phyloP scores from a whole-genome alignment of 1,140 invertebrate species.

The Drosophila seguyi region DNA sequence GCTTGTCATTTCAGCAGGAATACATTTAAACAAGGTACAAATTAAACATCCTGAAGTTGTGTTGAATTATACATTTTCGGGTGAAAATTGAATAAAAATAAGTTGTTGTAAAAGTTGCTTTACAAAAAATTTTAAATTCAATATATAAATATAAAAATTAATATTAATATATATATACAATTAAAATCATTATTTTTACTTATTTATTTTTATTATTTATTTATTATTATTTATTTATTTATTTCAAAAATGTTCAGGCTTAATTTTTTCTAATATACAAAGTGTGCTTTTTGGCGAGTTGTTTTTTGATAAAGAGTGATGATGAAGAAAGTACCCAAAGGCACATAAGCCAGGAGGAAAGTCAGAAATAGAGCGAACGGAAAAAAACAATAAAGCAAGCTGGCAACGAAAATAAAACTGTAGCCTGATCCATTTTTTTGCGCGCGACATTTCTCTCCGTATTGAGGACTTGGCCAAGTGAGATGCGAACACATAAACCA shows the following conservation, averaged over 20 bases:
- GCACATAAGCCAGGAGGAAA: conserved; percentile 9
- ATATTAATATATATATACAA: no score
- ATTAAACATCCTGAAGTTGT: neutral
- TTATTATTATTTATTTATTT: no score
- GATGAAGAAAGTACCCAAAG: conserved; percentile 4
- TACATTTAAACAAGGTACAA: conserved; percentile 1
- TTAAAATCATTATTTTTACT: no score
- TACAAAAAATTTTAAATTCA: neutral
- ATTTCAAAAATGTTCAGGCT: no score
- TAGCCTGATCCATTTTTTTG: conserved; percentile 28
- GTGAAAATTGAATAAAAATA: neutral
- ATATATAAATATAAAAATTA: no score
- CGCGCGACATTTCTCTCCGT: conserved; percentile 33
- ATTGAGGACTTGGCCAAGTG: conserved; percentile 17
- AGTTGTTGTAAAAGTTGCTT: neutral
- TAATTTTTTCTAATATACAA: neutral
- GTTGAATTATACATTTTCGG: neutral
- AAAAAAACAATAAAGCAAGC: conserved; percentile 29
- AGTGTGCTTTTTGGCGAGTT: neutral
- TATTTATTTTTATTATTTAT: neutral
- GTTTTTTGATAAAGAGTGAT: conserved; percentile 1
- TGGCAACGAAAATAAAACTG: conserved; percentile 47
- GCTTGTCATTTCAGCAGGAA: conserved; percentile 29
- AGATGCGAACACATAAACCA: conserved; percentile 25
- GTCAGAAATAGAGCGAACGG: neutral